Conservation (phyloP, 2,113 vertebrate species). For the Himantopus leucocephalus region DNA sequence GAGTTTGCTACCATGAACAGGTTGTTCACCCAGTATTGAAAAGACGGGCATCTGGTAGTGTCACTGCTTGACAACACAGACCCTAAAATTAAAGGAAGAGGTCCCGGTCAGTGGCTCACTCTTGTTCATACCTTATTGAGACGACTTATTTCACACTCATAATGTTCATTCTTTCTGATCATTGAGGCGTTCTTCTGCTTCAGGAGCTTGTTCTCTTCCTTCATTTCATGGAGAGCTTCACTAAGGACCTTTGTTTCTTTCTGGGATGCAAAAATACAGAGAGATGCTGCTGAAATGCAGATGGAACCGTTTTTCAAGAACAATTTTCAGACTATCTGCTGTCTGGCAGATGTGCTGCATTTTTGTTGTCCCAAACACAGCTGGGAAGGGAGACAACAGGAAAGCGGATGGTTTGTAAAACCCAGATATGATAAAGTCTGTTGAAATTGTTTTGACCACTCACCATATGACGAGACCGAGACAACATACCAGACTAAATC, state of each 20-base stretch:
- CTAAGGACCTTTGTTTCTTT: slow-evolving; percentile 54
- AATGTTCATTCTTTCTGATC: slow-evolving; percentile 64
- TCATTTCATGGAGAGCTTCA: slow-evolving; percentile 56
- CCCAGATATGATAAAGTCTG: neutral
- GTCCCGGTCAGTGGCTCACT: neutral
- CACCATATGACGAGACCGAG: neutral
- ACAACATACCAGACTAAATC: neutral
- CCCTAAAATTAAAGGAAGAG: neutral
- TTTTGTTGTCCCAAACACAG: slow-evolving; percentile 20
- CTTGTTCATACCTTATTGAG: slow-evolving; percentile 73
- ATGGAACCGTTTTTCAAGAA: neutral
- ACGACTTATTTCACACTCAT: slow-evolving; percentile 74
- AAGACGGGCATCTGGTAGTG: neutral
- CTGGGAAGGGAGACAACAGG: slow-evolving; percentile 3
- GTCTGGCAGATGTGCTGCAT: neutral
- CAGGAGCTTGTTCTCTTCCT: slow-evolving; percentile 74
- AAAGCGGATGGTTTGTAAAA: neutral
- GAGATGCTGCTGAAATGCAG: neutral
- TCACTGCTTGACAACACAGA: neutral
- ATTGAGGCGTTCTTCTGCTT: slow-evolving; percentile 61
- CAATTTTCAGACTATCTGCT: neutral
- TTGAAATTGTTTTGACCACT: slow-evolving; percentile 3
- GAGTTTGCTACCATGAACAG: neutral
- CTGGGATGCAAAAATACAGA: slow-evolving; percentile 45
- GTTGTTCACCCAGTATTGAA: neutral